Percentiles rank a stretch among this genome's conserved stretches.
Evolutionary conservation across 2,113 vertebrate species (phyloP).

Genomic region (Sarotherodon lohbergeri): DNA sequence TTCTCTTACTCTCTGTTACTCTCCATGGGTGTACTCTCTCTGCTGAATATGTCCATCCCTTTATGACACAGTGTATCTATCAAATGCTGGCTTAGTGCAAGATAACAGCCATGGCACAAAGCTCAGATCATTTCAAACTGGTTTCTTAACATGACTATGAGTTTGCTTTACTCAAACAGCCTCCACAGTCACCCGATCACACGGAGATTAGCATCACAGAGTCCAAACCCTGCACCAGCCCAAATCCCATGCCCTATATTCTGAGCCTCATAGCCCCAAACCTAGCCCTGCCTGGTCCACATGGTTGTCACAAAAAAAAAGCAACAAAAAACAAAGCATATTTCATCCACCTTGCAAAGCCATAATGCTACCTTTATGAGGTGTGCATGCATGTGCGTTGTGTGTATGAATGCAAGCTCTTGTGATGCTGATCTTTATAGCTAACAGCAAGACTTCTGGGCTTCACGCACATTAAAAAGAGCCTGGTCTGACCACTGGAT

Average conservation of each 20-base stretch:
- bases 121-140: not conserved
- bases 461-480: conserved; percentile 63
- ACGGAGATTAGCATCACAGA: not conserved
- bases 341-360: conserved; percentile 27
- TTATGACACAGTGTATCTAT: not conserved
- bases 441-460: conserved; percentile 60
- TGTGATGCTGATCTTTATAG: conserved; percentile 57
- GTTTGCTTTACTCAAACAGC: not conserved
- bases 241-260: not conserved
- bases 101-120: not conserved
- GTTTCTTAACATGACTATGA: not conserved
- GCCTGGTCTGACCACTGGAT: conserved; percentile 55
- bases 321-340: not conserved
- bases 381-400: conserved; percentile 30
- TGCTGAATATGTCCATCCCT: not conserved
- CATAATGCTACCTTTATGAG: conserved; percentile 63
- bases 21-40: not conserved
- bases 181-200: not conserved
- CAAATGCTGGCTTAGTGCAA: not conserved
- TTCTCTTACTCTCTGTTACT: not conserved
- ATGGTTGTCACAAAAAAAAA: conserved; percentile 19
- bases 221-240: not conserved
- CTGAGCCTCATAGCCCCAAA: not conserved
- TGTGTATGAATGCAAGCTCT: conserved; percentile 55
- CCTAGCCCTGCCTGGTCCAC: not conserved